Base-by-base conservation (phyloP, 2,888 invertebrate genomes). In the Ecliptopera silaceata region DNA sequence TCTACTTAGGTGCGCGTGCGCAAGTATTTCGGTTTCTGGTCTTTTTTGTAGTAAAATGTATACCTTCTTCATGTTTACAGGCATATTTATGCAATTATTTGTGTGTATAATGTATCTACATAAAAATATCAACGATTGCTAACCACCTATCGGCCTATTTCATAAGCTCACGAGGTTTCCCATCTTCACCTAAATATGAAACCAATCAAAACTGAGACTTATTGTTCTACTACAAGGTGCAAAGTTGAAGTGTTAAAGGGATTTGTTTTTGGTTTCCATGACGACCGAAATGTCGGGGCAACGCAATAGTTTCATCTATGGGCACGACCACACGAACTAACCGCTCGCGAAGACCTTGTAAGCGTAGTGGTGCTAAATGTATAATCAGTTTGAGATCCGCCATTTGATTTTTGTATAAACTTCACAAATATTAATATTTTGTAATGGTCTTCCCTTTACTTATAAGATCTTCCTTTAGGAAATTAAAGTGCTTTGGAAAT, bases 271-370 rank as follows among this genome's bases (percentile, higher is more conserved):
- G 79, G 87, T 87, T 79, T 72, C 84, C 81, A 86, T 83, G 84
- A 82, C 72, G 83, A 88, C 86, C 77, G 77, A 81, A 84, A 86
- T 80, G 78, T 80, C 80, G 80, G 81, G 81, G 84, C 85, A 81
- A 84, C 82, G 85, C 85, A 87, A 86, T 84, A 86, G 82, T 84
- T 83, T 82, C 82, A 82, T 84, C 80, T 77, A 72, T 71, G 75
- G 77, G 83, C 86, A 88, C 86, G 87, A 88, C 80, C 78, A 82
- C 84, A 83, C 82, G 84, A 82, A 73, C 71, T 74, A 72, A 74
- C 79, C 82, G 79, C 82, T 81, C 77, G 81, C 72, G 71, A 71
- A 79, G 83, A 75, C 80, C 81, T 82, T 79, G 79, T 68, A 63
- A 63, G 76, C 54, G 71, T 58, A 61, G 72, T 74, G 59, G 36